Conservation (phyloP, 2,797 vertebrate genomes). For the Taeniopygia guttata region DNA sequence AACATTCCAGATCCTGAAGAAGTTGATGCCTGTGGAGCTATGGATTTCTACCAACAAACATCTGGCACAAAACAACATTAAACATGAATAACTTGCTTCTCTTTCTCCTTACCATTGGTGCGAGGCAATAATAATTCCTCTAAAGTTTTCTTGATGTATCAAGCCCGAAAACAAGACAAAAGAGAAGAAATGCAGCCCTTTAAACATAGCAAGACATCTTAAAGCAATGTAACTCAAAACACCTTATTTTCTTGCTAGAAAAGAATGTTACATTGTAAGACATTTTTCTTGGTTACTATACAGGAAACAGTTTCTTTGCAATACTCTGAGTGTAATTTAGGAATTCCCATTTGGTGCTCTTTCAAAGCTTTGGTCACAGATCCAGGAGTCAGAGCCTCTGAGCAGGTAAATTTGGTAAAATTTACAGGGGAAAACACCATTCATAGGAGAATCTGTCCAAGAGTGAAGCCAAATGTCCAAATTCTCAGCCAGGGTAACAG, state of each 20-base stretch:
- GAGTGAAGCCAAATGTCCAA: background rate
- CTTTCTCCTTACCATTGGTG: conserved; percentile 7
- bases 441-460: background rate
- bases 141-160: background rate
- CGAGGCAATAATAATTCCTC: background rate
- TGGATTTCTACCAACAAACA: conserved; percentile 57
- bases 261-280: background rate
- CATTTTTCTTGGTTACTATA: background rate
- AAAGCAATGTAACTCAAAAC: background rate
- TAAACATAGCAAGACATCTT: background rate
- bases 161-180: background rate
- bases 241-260: background rate
- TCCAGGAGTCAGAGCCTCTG: background rate
- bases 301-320: background rate
- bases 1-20: conserved; percentile 36
- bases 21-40: conserved; percentile 53
- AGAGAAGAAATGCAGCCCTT: background rate
- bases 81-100: conserved; percentile 14
- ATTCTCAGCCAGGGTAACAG: background rate
- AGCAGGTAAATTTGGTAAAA: background rate
- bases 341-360: background rate
- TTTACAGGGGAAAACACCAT: background rate
- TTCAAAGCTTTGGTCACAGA: background rate
- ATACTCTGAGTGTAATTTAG: background rate
- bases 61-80: conserved; percentile 22